phyloP scores from a whole-genome alignment of 2,113 vertebrate genomes.

The Panthera tigris region DNA sequence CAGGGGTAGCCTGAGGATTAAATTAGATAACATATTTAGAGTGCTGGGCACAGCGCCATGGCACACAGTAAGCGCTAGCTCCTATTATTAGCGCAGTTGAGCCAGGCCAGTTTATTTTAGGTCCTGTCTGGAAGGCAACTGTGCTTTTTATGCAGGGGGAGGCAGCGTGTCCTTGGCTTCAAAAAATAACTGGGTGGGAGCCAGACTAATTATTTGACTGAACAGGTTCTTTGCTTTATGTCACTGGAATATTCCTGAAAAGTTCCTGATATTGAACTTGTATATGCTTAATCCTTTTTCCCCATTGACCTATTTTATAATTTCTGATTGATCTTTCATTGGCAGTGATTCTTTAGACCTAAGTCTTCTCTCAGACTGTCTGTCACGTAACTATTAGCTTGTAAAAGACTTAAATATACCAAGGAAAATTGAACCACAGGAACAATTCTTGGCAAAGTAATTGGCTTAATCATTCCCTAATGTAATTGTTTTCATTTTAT shows the following conservation, averaged over 20 bases:
- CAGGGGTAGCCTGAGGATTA: conserved; percentile 11
- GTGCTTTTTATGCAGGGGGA: neutral
- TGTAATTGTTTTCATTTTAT: neutral
- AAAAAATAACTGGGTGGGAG: neutral
- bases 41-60: conserved; percentile 37
- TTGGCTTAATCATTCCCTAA: neutral
- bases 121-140: conserved; percentile 66
- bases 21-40: conserved; percentile 57
- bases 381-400: conserved; percentile 38
- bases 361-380: neutral
- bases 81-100: conserved; percentile 70
- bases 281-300: neutral
- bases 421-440: neutral
- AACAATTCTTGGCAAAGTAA: neutral
- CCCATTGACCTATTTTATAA: conserved; percentile 29
- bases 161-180: conserved; percentile 31
- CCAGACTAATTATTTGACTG: conserved; percentile 41
- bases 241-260: conserved; percentile 62
- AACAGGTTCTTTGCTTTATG: conserved; percentile 55
- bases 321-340: conserved; percentile 65
- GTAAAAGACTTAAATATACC: conserved; percentile 11
- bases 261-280: neutral
- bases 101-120: conserved; percentile 73
- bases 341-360: conserved; percentile 11
- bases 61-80: conserved; percentile 22